A percentile compares a stretch with the other conserved stretches of the same genome.
These are phyloP conservation scores for Lutjanus campechanus DNA, from an alignment of 2,797 vertebrate genomes.

Conservation along the genomic window DNA sequence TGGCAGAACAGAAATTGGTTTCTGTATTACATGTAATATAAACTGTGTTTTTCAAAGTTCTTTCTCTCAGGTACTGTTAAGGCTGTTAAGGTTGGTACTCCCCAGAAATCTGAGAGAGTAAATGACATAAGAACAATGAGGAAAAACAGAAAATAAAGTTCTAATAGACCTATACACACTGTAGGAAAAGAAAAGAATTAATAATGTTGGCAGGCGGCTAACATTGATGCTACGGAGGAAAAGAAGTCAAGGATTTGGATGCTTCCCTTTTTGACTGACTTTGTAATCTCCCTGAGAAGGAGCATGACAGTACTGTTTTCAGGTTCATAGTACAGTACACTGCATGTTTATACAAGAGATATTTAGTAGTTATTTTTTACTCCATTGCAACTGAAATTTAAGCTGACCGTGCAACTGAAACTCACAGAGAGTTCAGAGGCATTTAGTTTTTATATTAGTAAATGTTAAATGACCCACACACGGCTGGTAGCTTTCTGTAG, in stretches of 20 bases:
- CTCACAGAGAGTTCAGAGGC: not conserved
- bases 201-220: not conserved
- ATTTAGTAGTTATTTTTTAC: not conserved
- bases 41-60: constrained; percentile 3
- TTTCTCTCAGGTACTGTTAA: not conserved
- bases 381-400: not conserved
- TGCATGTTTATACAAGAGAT: not conserved
- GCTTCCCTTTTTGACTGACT: not conserved
- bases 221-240: not conserved
- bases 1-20: constrained; percentile 20
- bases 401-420: not conserved
- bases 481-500: not conserved
- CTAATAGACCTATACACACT: not conserved
- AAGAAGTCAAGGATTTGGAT: not conserved
- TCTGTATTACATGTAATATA: not conserved
- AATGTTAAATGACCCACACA: not conserved
- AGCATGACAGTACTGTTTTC: not conserved
- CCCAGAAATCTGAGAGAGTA: not conserved
- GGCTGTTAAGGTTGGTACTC: not conserved
- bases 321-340: not conserved
- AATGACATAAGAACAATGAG: not conserved
- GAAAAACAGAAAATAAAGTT: not conserved
- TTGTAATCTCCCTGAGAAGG: not conserved
- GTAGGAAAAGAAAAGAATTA: not conserved
- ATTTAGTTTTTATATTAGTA: not conserved